A percentile compares a stretch with the other conserved stretches of the same genome.
These are phyloP conservation scores for Coenonympha glycerion DNA, from an alignment of 2,888 invertebrate genomes.

Conservation along the genomic window DNA sequence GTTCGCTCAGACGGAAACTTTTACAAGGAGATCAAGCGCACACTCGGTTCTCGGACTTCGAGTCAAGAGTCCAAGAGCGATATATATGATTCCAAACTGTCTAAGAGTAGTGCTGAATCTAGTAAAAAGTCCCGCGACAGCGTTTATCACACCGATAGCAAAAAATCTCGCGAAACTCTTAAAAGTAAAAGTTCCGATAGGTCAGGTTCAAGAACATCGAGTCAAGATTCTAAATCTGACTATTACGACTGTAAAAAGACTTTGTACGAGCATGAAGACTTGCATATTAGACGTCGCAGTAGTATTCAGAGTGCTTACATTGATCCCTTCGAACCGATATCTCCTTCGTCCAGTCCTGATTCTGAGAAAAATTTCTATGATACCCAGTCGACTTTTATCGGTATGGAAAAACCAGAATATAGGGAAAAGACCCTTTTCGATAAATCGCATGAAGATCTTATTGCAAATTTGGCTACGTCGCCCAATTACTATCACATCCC, in stretches of 20 bases:
- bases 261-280: constrained; percentile 60
- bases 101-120: constrained; percentile 79
- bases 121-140: constrained; percentile 80
- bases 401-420: constrained; percentile 65
- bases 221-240: constrained; percentile 83
- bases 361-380: constrained; percentile 79
- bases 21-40: constrained; percentile 81
- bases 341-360: constrained; percentile 81
- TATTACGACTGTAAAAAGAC: constrained; percentile 80
- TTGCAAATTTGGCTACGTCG: constrained; percentile 69
- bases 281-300: constrained; percentile 50
- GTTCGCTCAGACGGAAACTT: constrained; percentile 84
- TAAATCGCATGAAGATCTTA: constrained; percentile 77
- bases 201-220: constrained; percentile 79
- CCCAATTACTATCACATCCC: constrained; percentile 74
- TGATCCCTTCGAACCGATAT: constrained; percentile 66
- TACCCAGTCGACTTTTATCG: constrained; percentile 64
- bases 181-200: constrained; percentile 78
- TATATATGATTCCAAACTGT: constrained; percentile 79
- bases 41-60: constrained; percentile 79
- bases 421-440: constrained; percentile 71
- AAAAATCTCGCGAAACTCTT: constrained; percentile 78
- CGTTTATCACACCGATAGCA: constrained; percentile 80
- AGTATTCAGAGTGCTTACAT: constrained; percentile 61
- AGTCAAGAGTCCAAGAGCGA: constrained; percentile 83